phyloP scores from a whole-genome alignment of 2,888 invertebrate genomes.

The Caenorhabditis sp. region DNA sequence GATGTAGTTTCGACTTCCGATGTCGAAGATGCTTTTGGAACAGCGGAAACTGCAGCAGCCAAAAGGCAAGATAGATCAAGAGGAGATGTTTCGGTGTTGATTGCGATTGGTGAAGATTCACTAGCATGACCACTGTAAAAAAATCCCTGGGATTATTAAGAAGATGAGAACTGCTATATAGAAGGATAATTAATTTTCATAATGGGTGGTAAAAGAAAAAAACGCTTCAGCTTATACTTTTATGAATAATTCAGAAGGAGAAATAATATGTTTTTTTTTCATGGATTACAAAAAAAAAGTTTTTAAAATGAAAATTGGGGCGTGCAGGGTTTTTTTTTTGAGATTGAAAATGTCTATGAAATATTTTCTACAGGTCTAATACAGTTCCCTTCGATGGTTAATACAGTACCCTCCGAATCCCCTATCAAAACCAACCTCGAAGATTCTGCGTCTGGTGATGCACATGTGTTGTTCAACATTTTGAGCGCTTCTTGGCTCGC shows the following conservation, averaged over 20 bases:
- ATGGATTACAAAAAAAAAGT: too few species aligned
- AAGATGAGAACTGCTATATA: not conserved
- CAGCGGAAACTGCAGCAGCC: not conserved
- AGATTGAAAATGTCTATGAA: not conserved
- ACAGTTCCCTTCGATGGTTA: too few species aligned
- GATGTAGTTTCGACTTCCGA: constrained; percentile 36
- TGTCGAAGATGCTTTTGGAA: constrained; percentile 34
- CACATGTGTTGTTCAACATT: constrained; percentile 17
- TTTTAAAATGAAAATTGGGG: too few species aligned
- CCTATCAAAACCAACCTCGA: constrained; percentile 35
- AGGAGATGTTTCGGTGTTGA: constrained; percentile 12
- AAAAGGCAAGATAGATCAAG: constrained; percentile 27
- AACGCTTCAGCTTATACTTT: not conserved
- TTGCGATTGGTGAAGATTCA: constrained; percentile 38
- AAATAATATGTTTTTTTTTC: too few species aligned
- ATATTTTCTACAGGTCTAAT: not conserved
- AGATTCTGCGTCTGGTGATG: constrained; percentile 31
- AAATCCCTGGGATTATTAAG: not conserved
- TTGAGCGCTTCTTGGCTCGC: constrained; percentile 28
- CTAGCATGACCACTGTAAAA: constrained; percentile 43
- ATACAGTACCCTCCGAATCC: too few species aligned
- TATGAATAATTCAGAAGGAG: too few species aligned
- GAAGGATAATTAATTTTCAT: not conserved
- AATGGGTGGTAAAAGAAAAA: not conserved
- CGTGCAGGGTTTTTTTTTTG: too few species aligned